Base-by-base conservation (phyloP, 2,888 invertebrate species). In the Notocelia uddmanniana region DNA sequence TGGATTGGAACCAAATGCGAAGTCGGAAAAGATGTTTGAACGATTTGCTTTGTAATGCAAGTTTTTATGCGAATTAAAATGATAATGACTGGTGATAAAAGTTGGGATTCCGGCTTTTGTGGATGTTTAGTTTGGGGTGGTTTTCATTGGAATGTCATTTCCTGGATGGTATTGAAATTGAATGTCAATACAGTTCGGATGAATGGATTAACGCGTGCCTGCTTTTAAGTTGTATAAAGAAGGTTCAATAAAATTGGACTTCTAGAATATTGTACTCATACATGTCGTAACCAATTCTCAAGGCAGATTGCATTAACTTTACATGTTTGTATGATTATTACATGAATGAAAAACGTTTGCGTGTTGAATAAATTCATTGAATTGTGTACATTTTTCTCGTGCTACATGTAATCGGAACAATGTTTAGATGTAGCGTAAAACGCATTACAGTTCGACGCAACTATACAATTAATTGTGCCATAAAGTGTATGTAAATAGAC, bases 31-130 rank as follows among this genome's bases (percentile, higher is more conserved):
- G 50, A 34, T 63, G n/a, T 64, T 64, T 64, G 64, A 63, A 63
- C 31, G 58, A 71, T 72, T 62, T 50, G 72, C 72, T 68, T 68
- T 68, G 68, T 72, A 72, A 71, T 71, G 71, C 71, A 60, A 31
- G 72, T 72, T 72, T 71, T 68, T 72, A 68, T 72, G 68, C 67
- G 68, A 72, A 72, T 68, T 72, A 72, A 72, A 68, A 72, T 72
- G 72, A 72, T 72, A 72, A 72, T 72, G 72, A 71, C 66, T 59
- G 26, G 66, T 62, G 60, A 72, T 67, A 72, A 68, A 66, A 68
- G 68, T 68, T 68, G n/a, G 57, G 37, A 50, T 59, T 69, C 55
- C 69, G 50, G 41, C 71, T 71, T 55, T 68, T 72, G 72, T 67
- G 62, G 48, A 37, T 58, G 67, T 72, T 68, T 72, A 57, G 58